phyloP scores from a whole-genome alignment of 64 coral and sea anemone species.

The Actinia tenebrosa region DNA sequence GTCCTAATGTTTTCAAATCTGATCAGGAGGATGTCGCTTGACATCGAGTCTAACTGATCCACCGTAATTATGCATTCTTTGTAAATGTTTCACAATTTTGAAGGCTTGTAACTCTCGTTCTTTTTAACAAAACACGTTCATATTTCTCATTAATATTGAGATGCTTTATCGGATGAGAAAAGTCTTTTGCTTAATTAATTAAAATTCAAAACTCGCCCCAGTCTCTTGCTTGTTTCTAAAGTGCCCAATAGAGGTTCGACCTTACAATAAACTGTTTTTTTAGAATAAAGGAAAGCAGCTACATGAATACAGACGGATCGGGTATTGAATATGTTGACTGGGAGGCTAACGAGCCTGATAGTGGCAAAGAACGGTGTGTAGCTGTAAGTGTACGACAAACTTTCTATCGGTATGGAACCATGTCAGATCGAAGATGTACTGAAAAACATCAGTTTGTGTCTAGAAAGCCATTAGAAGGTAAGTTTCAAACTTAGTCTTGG shows the following conservation, averaged over 20 bases:
- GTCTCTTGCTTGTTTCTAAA: too few species aligned
- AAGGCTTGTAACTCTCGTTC: too few species aligned
- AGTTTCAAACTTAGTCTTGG: neutral
- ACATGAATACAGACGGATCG: slow-evolving; percentile 70
- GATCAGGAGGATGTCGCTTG: too few species aligned
- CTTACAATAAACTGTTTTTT: neutral
- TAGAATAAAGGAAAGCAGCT: slow-evolving; percentile 52
- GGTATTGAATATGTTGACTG: slow-evolving; percentile 63
- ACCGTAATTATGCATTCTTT: too few species aligned
- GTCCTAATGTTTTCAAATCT: too few species aligned
- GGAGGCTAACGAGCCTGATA: slow-evolving; percentile 60
- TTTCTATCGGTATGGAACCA: slow-evolving; percentile 48
- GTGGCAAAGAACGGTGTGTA: slow-evolving; percentile 49
- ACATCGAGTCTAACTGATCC: too few species aligned
- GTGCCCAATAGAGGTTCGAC: neutral
- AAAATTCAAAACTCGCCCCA: too few species aligned
- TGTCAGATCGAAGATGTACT: slow-evolving; percentile 65
- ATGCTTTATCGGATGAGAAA: too few species aligned
- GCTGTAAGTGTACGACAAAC: slow-evolving; percentile 31
- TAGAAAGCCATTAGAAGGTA: slow-evolving; percentile 74
- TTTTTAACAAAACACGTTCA: too few species aligned
- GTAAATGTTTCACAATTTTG: too few species aligned
- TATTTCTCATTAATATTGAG: too few species aligned
- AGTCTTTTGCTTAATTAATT: too few species aligned
- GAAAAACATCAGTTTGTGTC: slow-evolving; percentile 67